A percentile compares a stretch with the other conserved stretches of the same genome.
Evolutionary conservation across 2,797 vertebrate genomes (phyloP).

Genomic region (Takifugu ocellatus): DNA sequence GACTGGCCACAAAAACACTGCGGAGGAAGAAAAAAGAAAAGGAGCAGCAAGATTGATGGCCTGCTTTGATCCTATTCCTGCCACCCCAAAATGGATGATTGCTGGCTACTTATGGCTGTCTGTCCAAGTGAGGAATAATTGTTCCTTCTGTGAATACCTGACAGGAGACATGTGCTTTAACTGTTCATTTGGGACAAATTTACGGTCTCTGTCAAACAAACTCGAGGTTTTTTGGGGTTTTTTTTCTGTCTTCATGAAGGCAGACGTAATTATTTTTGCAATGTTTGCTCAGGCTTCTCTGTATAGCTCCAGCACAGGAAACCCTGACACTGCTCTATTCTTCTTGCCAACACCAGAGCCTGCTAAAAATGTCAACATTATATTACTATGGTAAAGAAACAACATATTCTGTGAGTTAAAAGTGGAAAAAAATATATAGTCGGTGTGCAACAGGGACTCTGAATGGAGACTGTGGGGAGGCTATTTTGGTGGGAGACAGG

Average conservation of each 20-base stretch:
- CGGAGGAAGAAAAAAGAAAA: slow-evolving; percentile 56
- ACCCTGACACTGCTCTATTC: slow-evolving; percentile 40
- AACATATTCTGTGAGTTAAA: slow-evolving; percentile 35
- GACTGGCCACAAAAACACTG: slow-evolving; percentile 60
- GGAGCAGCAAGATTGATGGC: slow-evolving; percentile 68
- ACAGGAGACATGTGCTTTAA: slow-evolving; percentile 65
- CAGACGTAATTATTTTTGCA: slow-evolving; percentile 67
- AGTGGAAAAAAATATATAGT: slow-evolving; percentile 47
- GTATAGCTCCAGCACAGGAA: slow-evolving; percentile 39
- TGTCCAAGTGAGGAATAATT: slow-evolving; percentile 69
- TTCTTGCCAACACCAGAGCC: slow-evolving; percentile 26
- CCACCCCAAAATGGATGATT: slow-evolving; percentile 70
- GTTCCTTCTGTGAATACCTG: slow-evolving; percentile 68
- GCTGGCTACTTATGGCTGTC: slow-evolving; percentile 68
- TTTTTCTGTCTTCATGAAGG: slow-evolving; percentile 57
- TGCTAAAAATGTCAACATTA: slow-evolving; percentile 57
- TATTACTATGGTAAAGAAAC: slow-evolving; percentile 46
- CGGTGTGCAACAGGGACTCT: slow-evolving; percentile 25
- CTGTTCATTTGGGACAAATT: slow-evolving; percentile 62
- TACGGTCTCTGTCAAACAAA: slow-evolving; percentile 53
- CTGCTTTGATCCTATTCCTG: slow-evolving; percentile 75
- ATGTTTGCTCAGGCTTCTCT: slow-evolving; percentile 61
- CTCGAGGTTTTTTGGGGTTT: slow-evolving; percentile 35
- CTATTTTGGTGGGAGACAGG: slow-evolving; percentile 41
- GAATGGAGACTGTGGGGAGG: slow-evolving; percentile 13